These are phyloP conservation scores for Sitobion miscanthi DNA, from an alignment of 1,140 invertebrate genomes.

Conservation along the genomic window DNA sequence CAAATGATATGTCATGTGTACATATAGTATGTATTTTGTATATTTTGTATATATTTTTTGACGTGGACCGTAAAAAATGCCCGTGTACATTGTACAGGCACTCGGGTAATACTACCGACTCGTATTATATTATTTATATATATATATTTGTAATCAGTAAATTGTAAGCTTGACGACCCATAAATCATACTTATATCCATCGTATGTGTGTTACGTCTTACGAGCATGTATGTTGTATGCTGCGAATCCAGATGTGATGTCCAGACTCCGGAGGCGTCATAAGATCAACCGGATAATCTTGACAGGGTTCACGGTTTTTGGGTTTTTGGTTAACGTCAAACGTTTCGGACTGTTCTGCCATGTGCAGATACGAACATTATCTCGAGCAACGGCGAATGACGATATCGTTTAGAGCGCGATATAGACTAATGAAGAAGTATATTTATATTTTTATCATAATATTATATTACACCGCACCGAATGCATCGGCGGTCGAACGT, in stretches of 20 bases:
- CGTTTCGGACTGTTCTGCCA: too few relatives aligned
- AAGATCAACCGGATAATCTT: too few relatives aligned
- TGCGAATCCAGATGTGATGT: too few relatives aligned
- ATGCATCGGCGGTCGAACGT: neutral
- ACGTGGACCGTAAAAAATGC: neutral
- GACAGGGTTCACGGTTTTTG: too few relatives aligned
- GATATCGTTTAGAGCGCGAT: too few relatives aligned
- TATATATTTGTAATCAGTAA: neutral
- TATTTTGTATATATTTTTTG: neutral
- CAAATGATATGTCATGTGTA: neutral
- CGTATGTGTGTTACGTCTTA: too few relatives aligned
- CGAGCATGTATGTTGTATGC: too few relatives aligned
- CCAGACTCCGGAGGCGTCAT: too few relatives aligned
- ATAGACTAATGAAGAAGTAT: too few relatives aligned
- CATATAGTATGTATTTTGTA: neutral
- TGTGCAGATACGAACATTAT: too few relatives aligned
- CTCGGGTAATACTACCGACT: neutral
- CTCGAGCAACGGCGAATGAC: neutral
- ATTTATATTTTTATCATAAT: too few relatives aligned
- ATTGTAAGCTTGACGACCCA: neutral
- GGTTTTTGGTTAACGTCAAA: too few relatives aligned
- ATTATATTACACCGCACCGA: neutral
- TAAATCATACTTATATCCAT: neutral
- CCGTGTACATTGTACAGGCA: neutral
- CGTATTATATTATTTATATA: neutral